Evolutionary conservation across 92 coral and sea anemone genomes (phyloP).

Genomic region (Palythoa grandiflora): DNA sequence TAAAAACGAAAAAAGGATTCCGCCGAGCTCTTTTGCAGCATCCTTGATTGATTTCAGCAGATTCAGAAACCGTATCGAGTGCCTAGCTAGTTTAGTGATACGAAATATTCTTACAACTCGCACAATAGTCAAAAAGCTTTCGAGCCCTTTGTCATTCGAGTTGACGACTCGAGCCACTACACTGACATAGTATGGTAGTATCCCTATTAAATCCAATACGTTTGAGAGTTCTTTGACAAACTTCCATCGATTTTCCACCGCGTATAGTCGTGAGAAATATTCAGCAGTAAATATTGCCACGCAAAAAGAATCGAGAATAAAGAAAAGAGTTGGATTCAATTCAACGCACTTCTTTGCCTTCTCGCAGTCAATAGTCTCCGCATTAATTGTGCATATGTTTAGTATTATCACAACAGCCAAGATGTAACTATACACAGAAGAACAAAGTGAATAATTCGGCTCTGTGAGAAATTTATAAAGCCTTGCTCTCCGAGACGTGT

Average conservation of each 20-base stretch:
- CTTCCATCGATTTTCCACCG: conserved; percentile 70
- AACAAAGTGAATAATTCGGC: conserved; percentile 65
- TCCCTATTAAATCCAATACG: conserved; percentile 77
- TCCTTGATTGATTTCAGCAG: conserved; percentile 70
- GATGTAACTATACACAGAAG: conserved; percentile 71
- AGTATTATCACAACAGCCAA: conserved; percentile 79
- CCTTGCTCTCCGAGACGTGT: conserved; percentile 57
- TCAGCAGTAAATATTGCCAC: conserved; percentile 86
- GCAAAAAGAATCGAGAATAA: conserved; percentile 78
- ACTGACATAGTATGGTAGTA: conserved; percentile 82
- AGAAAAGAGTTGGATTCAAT: conserved; percentile 46
- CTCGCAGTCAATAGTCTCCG: conserved; percentile 76
- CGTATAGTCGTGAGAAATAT: conserved; percentile 73
- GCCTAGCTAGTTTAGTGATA: conserved; percentile 84
- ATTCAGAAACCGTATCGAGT: conserved; percentile 77
- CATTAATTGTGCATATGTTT: conserved; percentile 78
- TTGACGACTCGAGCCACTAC: conserved; percentile 54
- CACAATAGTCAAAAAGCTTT: conserved; percentile 65
- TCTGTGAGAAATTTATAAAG: conserved; percentile 78
- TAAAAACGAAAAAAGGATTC: conserved; percentile 83
- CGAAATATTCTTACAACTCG: conserved; percentile 82
- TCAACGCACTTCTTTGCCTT: conserved; percentile 55
- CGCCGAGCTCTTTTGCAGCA: conserved; percentile 86
- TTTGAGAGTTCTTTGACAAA: conserved; percentile 72
- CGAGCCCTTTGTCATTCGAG: conserved; percentile 56